Percentiles rank a stretch among this genome's conserved stretches.
Conservation (phyloP, 2,797 vertebrate genomes). For the Lates japonicus region DNA sequence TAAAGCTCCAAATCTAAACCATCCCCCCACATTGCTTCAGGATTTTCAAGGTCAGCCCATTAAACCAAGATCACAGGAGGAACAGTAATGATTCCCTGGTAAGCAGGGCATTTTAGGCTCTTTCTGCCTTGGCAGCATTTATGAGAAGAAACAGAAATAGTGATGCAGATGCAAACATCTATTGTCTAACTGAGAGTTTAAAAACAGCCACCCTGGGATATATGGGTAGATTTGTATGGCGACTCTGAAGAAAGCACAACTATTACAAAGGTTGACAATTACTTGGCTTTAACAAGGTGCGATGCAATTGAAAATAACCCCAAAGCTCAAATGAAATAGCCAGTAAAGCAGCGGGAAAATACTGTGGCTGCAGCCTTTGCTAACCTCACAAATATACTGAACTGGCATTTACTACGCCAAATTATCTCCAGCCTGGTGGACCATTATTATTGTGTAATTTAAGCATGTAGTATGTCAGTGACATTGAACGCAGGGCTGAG, state of each 20-base stretch:
- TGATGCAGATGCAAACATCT: slow-evolving; percentile 25
- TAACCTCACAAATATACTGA: slow-evolving; percentile 43
- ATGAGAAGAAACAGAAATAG: slow-evolving; percentile 9
- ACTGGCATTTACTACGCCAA: slow-evolving; percentile 31
- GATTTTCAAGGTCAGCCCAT: slow-evolving; percentile 56
- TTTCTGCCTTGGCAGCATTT: slow-evolving; percentile 18
- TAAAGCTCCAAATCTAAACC: slow-evolving; percentile 12
- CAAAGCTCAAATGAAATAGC: slow-evolving; percentile 51
- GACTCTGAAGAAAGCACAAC: slow-evolving; percentile 23
- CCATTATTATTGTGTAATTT: slow-evolving; percentile 53
- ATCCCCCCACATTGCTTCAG: not conserved
- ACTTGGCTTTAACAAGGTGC: slow-evolving; percentile 66
- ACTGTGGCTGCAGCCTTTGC: slow-evolving; percentile 27
- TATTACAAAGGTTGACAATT: slow-evolving; percentile 46
- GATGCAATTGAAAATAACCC: slow-evolving; percentile 64
- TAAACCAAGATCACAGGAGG: slow-evolving; percentile 26
- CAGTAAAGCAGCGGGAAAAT: slow-evolving; percentile 49
- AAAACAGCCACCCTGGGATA: slow-evolving; percentile 43
- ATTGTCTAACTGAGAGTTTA: slow-evolving; percentile 20
- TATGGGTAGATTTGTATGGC: slow-evolving; percentile 45
- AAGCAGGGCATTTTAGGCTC: slow-evolving; percentile 13
- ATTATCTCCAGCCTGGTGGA: slow-evolving; percentile 46
- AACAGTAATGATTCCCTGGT: slow-evolving; percentile 36
- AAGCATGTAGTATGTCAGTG: slow-evolving; percentile 52
- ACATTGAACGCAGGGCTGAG: slow-evolving; percentile 37